Evolutionary conservation across 1,140 invertebrate species (phyloP).

Genomic region (Cyphomyrmex costatus): DNA sequence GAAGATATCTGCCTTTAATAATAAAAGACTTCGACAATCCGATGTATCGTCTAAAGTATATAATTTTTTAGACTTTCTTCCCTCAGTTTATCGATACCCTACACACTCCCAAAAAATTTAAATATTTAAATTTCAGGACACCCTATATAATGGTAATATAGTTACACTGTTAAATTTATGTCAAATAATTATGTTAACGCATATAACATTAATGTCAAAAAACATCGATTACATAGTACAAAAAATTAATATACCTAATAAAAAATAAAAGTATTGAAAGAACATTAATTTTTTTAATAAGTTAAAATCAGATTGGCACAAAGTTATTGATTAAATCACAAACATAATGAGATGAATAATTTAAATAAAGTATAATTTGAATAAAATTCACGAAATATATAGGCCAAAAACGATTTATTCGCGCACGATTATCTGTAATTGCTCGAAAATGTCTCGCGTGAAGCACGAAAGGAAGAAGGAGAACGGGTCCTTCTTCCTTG

Average conservation of each 20-base stretch:
- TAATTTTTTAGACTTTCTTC: no score
- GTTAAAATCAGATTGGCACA: neutral
- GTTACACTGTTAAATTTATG: no score
- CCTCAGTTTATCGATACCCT: no score
- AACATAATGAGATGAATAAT: neutral
- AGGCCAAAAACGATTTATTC: conserved; percentile 20
- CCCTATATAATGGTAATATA: no score
- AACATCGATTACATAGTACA: neutral
- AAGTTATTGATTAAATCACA: conserved; percentile 12
- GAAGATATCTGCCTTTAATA: neutral
- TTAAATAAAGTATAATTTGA: conserved; percentile 8
- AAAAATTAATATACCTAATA: no score
- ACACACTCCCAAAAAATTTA: no score
- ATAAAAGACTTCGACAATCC: neutral
- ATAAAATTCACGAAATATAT: conserved; percentile 30
- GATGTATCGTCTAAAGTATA: neutral
- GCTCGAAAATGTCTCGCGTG: conserved; percentile 8
- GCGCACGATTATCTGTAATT: conserved; percentile 40
- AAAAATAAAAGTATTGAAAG: neutral
- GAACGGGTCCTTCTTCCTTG: neutral
- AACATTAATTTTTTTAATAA: neutral
- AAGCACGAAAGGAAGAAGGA: neutral
- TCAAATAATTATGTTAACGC: no score
- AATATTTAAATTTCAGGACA: no score
- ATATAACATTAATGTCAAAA: neutral